Conservation (phyloP, 2,797 vertebrate genomes). For the Karalla daura region DNA sequence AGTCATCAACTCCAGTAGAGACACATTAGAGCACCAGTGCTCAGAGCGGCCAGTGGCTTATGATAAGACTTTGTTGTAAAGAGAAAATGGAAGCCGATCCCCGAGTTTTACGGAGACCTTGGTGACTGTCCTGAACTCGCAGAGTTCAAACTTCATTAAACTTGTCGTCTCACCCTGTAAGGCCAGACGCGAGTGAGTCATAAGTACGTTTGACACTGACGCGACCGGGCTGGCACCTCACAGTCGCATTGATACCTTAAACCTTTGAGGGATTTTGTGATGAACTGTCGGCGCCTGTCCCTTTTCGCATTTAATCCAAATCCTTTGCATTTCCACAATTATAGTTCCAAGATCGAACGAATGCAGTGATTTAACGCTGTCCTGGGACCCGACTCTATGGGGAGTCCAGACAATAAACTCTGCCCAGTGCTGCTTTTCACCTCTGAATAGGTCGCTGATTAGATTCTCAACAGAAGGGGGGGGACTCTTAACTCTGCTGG, state of each 20-base stretch:
- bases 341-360: constrained; percentile 2
- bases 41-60: no score
- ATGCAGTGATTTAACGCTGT: constrained; percentile 13
- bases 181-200: no score
- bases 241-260: background rate
- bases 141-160: background rate
- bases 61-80: no score
- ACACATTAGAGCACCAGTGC: no score
- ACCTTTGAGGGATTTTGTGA: background rate
- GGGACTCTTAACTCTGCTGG: constrained; percentile 47
- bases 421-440: constrained; percentile 27
- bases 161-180: no score
- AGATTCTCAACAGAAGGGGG: constrained; percentile 59
- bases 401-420: constrained; percentile 24
- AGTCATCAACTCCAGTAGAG: no score
- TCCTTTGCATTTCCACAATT: background rate
- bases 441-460: constrained; percentile 74
- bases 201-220: background rate
- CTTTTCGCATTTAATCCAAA: background rate
- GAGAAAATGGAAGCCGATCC: no score
- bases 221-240: background rate
- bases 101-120: background rate
- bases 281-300: background rate
- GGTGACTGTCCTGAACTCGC: background rate
- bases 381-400: background rate